Evolutionary conservation across 2,888 invertebrate species (phyloP).

Genomic region (Halocaridina rubra): DNA sequence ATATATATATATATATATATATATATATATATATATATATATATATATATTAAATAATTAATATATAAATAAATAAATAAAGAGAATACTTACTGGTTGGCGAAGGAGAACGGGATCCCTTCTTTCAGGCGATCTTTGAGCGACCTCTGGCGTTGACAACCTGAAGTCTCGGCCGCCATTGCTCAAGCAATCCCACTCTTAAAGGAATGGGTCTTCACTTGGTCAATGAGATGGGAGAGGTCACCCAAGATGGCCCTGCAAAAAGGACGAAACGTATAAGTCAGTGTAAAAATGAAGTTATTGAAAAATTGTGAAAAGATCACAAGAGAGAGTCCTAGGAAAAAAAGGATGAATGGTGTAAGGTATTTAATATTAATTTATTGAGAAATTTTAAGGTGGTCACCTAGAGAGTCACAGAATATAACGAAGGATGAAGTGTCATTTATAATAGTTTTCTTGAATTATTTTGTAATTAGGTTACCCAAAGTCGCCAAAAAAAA

Average conservation of each 20-base stretch:
- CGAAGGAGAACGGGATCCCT: slow-evolving; percentile 82
- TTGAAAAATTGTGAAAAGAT: too few species aligned
- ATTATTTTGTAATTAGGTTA: too few species aligned
- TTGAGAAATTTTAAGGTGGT: too few species aligned
- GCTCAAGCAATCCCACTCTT: background rate
- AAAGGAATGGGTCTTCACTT: background rate
- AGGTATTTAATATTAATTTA: too few species aligned
- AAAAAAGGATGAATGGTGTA: too few species aligned
- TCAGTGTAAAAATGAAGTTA: too few species aligned
- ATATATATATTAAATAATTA: background rate
- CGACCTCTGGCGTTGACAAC: slow-evolving; percentile 80
- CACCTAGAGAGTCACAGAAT: too few species aligned
- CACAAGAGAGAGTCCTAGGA: too few species aligned
- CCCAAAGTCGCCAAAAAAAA: too few species aligned
- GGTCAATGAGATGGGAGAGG: background rate
- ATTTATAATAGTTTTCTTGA: too few species aligned
- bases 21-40: background rate
- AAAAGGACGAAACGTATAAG: too few species aligned
- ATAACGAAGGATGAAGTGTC: too few species aligned
- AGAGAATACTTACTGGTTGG: slow-evolving; percentile 80
- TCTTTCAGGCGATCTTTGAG: slow-evolving; percentile 82
- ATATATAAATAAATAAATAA: background rate
- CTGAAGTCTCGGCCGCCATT: slow-evolving; percentile 64
- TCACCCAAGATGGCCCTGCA: background rate
- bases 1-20: background rate